Percentiles rank a stretch among this genome's conserved stretches.
Evolutionary conservation across 2,888 invertebrate species (phyloP).

Genomic region (Apomyelois bistriatella): DNA sequence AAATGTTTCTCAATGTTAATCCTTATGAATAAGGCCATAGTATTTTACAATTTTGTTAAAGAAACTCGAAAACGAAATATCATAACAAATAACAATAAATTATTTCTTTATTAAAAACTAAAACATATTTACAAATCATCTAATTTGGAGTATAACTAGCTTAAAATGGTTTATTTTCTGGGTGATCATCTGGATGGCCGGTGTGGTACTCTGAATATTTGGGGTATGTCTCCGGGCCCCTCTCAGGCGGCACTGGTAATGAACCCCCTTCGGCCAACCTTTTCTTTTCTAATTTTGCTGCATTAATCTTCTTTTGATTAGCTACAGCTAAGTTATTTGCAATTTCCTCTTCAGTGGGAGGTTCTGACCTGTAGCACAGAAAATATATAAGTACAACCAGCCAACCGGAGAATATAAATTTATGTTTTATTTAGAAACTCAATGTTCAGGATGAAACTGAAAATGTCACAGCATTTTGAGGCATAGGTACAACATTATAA

Average conservation of each 20-base stretch:
- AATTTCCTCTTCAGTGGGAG: constrained; percentile 88
- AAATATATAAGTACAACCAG: background rate
- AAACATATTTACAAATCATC: background rate
- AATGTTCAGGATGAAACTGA: no score
- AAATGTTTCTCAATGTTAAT: no score
- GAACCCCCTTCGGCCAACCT: constrained; percentile 72
- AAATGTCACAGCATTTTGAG: no score
- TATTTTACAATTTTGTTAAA: background rate
- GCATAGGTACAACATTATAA: no score
- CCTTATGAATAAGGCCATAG: no score
- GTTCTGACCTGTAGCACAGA: constrained; percentile 64
- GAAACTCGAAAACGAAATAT: background rate
- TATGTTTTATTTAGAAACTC: no score
- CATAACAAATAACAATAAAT: background rate
- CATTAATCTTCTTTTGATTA: constrained; percentile 87
- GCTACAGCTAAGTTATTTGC: constrained; percentile 85
- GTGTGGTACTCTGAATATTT: constrained; percentile 81
- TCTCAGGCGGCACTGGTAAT: constrained; percentile 43
- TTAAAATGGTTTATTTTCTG: constrained; percentile 24
- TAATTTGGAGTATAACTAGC: background rate
- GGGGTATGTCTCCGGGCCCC: constrained; percentile 71
- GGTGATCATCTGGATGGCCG: constrained; percentile 44
- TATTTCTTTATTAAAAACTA: background rate
- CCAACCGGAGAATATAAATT: no score
- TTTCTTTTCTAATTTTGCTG: constrained; percentile 82